These are phyloP conservation scores for Pinctada fucata DNA, from an alignment of 2,888 invertebrate genomes.

Conservation along the genomic window DNA sequence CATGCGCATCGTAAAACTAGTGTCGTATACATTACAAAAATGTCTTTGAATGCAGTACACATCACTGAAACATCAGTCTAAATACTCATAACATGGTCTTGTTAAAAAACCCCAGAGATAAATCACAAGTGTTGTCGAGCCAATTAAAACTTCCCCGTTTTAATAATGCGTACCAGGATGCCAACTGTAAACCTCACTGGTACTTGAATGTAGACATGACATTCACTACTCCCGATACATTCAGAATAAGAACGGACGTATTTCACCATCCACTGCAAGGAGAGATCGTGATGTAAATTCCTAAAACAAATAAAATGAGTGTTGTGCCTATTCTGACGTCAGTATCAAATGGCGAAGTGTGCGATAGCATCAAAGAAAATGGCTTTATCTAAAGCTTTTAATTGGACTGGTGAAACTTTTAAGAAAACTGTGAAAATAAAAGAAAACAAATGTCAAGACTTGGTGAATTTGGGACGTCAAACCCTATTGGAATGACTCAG, in stretches of 20 bases:
- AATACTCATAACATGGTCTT: not conserved
- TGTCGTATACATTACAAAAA: not conserved
- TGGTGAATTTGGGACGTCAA: not conserved
- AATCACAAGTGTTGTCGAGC: not conserved
- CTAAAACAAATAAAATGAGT: not conserved
- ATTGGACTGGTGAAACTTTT: not conserved
- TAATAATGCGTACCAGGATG: not conserved
- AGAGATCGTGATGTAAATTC: not conserved
- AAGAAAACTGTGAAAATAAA: not conserved
- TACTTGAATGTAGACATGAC: not conserved
- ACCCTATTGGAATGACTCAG: not conserved
- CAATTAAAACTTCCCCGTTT: not conserved
- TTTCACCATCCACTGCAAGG: not conserved
- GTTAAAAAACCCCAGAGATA: not conserved
- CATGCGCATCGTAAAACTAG: constrained; percentile 7
- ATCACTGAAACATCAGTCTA: not conserved
- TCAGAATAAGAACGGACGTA: not conserved
- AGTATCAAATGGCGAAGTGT: too few species aligned
- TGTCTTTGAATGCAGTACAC: not conserved
- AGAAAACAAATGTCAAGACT: not conserved
- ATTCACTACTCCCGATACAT: not conserved
- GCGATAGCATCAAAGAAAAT: too few species aligned
- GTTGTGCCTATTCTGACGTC: not conserved
- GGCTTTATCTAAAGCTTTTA: too few species aligned
- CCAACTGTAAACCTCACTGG: not conserved